Conservation (phyloP, 1,140 invertebrate genomes). For the Dreissena polymorpha region DNA sequence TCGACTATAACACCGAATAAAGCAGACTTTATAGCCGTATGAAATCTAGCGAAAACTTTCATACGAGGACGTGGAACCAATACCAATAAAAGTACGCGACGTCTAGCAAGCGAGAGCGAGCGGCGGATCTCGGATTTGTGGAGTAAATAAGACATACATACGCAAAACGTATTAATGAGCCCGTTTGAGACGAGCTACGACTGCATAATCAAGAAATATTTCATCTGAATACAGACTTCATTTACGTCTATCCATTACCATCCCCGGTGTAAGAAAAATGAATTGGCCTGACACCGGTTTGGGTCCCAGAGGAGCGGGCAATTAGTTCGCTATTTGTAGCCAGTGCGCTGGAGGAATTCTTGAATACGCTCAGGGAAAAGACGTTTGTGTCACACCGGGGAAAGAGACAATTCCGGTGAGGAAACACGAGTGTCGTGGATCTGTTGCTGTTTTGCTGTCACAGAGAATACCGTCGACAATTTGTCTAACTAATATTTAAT, state of each 20-base stretch:
- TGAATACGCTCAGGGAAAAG: slow-evolving; percentile 45
- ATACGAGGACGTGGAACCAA: background rate
- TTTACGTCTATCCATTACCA: slow-evolving; percentile 50
- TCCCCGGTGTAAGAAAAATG: slow-evolving; percentile 52
- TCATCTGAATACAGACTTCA: slow-evolving; percentile 59
- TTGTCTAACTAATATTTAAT: too few species aligned
- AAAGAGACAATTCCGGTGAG: background rate
- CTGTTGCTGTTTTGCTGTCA: too few species aligned
- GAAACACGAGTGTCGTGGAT: background rate
- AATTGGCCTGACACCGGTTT: slow-evolving; percentile 50
- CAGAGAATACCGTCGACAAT: too few species aligned
- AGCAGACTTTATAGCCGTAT: slow-evolving; percentile 11
- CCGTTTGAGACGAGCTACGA: slow-evolving; percentile 44
- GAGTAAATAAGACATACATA: slow-evolving; percentile 21
- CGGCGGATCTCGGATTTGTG: background rate
- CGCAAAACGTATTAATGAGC: slow-evolving; percentile 52
- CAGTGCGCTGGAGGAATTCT: slow-evolving; percentile 42
- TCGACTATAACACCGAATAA: slow-evolving; percentile 46
- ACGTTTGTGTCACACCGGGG: background rate
- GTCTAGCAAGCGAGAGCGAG: background rate
- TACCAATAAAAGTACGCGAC: background rate
- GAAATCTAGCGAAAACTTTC: background rate
- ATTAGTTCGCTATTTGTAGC: slow-evolving; percentile 57
- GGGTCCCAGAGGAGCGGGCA: slow-evolving; percentile 47
- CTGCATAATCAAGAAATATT: slow-evolving; percentile 57